Evolutionary conservation across 30 jellyfish, hydroid and myxozoan species (phyloP).

Genomic region (Pelagia noctiluca): DNA sequence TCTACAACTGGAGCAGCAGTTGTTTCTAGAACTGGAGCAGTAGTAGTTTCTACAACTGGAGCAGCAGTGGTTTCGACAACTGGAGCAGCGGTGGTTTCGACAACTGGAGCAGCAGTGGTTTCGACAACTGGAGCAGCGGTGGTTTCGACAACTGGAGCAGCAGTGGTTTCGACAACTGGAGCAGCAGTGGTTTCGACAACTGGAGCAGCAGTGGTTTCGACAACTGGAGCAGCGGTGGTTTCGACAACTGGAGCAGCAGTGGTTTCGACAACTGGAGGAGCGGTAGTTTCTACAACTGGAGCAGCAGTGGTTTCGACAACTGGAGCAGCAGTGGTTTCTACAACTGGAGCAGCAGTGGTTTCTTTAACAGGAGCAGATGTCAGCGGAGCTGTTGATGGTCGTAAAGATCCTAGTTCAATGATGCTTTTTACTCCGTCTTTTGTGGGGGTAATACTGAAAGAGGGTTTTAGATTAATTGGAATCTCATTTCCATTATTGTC

Average conservation of each 20-base stretch:
- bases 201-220: conserved; percentile 67
- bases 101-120: conserved; percentile 39
- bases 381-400: conserved; percentile 39
- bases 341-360: conserved; percentile 46
- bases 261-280: conserved; percentile 27
- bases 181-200: conserved; percentile 45
- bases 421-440: background rate
- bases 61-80: conserved; percentile 28
- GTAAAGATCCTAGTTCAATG: background rate
- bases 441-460: background rate
- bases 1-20: conserved; percentile 58
- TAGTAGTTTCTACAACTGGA: conserved; percentile 31
- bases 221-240: conserved; percentile 55
- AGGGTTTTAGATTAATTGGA: too few relatives aligned
- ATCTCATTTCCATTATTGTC: background rate
- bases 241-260: conserved; percentile 33
- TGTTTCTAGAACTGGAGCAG: too few relatives aligned
- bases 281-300: conserved; percentile 32
- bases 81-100: conserved; percentile 33
- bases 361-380: conserved; percentile 42
- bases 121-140: conserved; percentile 45
- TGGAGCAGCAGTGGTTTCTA: conserved; percentile 59
- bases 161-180: too few relatives aligned
- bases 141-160: conserved; percentile 23
- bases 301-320: conserved; percentile 42